Conservation (phyloP, 2,888 invertebrate species). For the Stenichneumon culpator region DNA sequence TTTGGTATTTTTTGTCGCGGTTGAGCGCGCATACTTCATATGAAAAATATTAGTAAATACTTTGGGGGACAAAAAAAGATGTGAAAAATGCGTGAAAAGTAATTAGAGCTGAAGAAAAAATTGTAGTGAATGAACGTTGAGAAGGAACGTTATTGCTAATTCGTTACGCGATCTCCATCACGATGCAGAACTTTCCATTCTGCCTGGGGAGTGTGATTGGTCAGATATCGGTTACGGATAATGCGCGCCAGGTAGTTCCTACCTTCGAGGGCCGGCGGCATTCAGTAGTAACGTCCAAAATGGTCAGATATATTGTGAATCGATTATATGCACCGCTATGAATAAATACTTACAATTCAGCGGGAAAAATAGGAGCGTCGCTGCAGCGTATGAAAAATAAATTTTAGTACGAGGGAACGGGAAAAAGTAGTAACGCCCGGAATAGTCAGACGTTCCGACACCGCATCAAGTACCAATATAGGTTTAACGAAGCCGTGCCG, state of each 20-base stretch:
- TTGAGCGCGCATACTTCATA: neutral
- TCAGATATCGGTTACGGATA: neutral
- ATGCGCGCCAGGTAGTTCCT: neutral
- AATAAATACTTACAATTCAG: neutral
- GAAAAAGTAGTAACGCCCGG: neutral
- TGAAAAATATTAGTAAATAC: neutral
- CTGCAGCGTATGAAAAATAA: neutral
- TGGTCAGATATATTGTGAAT: neutral
- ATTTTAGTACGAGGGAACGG: neutral
- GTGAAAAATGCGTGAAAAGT: neutral
- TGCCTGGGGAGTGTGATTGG: neutral
- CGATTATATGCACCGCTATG: neutral
- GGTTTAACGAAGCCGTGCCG: neutral
- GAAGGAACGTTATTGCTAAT: too few species aligned
- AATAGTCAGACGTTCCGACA: constrained; percentile 1
- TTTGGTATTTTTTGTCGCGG: neutral
- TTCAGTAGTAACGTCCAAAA: neutral
- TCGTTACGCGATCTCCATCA: too few species aligned
- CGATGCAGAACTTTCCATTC: neutral
- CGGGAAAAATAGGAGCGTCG: neutral
- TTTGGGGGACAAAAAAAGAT: neutral
- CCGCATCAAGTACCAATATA: neutral
- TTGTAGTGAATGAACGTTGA: too few species aligned
- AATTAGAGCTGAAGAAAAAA: too few species aligned
- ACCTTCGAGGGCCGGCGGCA: neutral